Evolutionary conservation across 2,113 vertebrate genomes (phyloP).

Genomic region (Mirounga angustirostris): DNA sequence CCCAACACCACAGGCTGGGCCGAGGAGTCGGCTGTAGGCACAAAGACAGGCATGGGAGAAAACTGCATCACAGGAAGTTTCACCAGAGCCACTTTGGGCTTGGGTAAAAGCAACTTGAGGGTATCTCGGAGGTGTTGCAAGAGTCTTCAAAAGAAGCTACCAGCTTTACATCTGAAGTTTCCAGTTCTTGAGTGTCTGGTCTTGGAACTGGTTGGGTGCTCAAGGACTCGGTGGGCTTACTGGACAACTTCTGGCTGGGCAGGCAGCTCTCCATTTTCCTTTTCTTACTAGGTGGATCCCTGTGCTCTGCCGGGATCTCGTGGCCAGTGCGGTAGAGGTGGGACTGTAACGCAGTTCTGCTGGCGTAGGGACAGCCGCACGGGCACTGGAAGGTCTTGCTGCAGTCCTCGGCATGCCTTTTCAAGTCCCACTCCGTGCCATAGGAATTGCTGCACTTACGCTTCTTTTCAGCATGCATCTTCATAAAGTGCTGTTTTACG

Average conservation of each 20-base stretch:
- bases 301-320: constrained; percentile 97
- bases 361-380: constrained; percentile 98
- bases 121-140: constrained; percentile 84
- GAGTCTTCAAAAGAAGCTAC: constrained; percentile 85
- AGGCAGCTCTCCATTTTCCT: constrained; percentile 93
- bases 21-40: constrained; percentile 91
- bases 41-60: constrained; percentile 94
- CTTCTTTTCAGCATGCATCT: too few relatives aligned
- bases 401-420: too few relatives aligned
- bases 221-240: constrained; percentile 84
- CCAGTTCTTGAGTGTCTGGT: constrained; percentile 82
- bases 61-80: constrained; percentile 97
- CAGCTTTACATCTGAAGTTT: constrained; percentile 87
- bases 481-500: constrained; percentile 92
- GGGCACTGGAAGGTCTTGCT: constrained; percentile 92
- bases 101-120: constrained; percentile 95
- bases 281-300: constrained; percentile 97
- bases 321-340: constrained; percentile 98
- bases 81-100: constrained; percentile 95
- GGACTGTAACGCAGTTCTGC: constrained; percentile 95
- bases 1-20: constrained; percentile 93
- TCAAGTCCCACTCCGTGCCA: too few relatives aligned
- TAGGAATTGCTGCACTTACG: too few relatives aligned
- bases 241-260: constrained; percentile 85
- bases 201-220: constrained; percentile 68